These are phyloP conservation scores for Hypotaenidia philippensis DNA, from an alignment of 2,797 vertebrate genomes.

Conservation along the genomic window DNA sequence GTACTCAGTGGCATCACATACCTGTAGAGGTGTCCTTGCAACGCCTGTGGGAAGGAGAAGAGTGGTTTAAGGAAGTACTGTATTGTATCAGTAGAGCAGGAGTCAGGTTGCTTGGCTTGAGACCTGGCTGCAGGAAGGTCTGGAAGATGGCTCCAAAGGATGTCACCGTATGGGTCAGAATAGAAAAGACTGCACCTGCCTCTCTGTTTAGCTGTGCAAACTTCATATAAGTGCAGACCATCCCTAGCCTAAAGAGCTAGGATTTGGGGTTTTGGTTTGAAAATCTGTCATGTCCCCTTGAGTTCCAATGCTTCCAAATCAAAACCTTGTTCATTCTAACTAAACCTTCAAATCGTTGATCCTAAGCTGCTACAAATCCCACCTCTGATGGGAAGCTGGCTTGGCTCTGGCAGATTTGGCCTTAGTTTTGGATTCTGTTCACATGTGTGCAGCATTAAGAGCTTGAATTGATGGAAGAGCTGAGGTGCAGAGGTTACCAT, in stretches of 20 bases:
- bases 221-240: fast-evolving
- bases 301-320: neutral
- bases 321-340: neutral
- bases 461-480: neutral
- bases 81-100: neutral
- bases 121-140: neutral
- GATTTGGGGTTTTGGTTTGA: neutral
- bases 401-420: neutral
- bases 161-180: no score
- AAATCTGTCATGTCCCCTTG: neutral
- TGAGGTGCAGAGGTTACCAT: neutral
- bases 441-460: neutral
- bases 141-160: neutral
- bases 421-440: neutral
- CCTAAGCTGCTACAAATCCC: neutral
- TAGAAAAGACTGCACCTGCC: neutral
- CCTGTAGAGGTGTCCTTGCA: neutral
- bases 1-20: neutral
- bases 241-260: neutral
- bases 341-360: neutral
- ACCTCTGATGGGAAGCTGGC: neutral
- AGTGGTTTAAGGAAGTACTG: neutral
- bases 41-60: neutral
- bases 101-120: neutral
- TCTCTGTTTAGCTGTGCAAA: neutral